Conservation (phyloP, 1,140 invertebrate species). For the Drusus annulatus region DNA sequence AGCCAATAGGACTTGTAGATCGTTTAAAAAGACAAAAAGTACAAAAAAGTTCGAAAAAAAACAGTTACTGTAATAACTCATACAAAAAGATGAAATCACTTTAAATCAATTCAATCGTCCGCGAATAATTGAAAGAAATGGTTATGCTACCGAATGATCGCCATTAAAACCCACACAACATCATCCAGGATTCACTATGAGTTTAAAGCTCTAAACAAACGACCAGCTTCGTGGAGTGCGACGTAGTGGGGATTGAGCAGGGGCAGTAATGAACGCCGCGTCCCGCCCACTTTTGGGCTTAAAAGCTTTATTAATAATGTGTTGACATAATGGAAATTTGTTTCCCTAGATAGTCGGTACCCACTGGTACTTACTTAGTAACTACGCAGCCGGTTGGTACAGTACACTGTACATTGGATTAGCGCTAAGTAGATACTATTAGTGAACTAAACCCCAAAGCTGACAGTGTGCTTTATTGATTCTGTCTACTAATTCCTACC, state of each 20-base stretch:
- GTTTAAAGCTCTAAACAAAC: not conserved
- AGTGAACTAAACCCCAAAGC: not conserved
- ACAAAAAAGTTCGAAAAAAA: no score
- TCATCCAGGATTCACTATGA: no score
- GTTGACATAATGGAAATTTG: slow-evolving; percentile 19
- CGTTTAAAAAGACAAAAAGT: no score
- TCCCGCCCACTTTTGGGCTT: not conserved
- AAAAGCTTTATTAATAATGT: slow-evolving; percentile 33
- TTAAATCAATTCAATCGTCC: no score
- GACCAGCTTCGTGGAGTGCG: not conserved
- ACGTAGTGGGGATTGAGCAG: not conserved
- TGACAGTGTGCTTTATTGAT: not conserved
- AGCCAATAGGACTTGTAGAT: no score
- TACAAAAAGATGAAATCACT: no score
- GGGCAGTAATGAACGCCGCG: slow-evolving; percentile 2
- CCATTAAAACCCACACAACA: no score
- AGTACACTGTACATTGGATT: not conserved
- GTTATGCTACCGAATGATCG: no score
- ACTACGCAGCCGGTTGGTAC: not conserved
- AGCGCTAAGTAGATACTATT: not conserved
- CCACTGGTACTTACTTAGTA: not conserved
- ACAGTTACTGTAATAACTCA: no score
- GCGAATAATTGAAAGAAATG: no score
- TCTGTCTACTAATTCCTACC: not conserved
- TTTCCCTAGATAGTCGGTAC: not conserved